phyloP scores from a whole-genome alignment of 2,797 vertebrate species.

The Linurgus olivaceus region DNA sequence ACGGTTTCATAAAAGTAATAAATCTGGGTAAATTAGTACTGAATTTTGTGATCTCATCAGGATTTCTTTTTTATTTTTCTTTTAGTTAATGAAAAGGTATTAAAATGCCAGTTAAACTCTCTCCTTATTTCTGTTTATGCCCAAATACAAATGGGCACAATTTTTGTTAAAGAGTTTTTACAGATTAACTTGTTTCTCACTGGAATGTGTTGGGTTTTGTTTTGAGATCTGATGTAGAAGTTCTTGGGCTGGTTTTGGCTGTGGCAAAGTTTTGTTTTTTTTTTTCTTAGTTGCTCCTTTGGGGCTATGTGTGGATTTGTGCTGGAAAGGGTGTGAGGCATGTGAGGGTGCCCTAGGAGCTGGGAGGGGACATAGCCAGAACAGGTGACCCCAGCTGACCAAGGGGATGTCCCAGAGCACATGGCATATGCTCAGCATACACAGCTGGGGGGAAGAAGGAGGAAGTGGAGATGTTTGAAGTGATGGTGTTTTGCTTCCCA shows the following conservation, averaged over 20 bases:
- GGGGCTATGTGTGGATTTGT: neutral
- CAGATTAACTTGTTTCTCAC: neutral
- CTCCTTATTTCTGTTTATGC: neutral
- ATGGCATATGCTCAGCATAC: accelerated
- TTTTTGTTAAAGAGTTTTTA: neutral
- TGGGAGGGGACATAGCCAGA: neutral
- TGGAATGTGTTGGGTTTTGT: neutral
- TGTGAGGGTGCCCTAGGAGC: no score
- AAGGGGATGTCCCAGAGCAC: no score
- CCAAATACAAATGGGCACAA: neutral
- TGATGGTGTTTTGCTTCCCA: neutral
- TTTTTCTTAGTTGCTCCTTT: neutral
- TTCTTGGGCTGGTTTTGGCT: neutral
- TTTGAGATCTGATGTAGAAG: neutral
- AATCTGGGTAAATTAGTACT: neutral
- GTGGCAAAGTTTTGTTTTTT: neutral
- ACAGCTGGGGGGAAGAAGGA: neutral
- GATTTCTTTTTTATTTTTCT: neutral
- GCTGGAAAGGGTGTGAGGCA: no score
- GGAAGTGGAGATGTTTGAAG: neutral
- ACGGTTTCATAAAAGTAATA: neutral
- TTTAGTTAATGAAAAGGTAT: neutral
- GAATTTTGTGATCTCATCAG: neutral
- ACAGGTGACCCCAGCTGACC: neutral
- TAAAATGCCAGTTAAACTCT: neutral